phyloP scores from a whole-genome alignment of 1,140 invertebrate genomes.

The Venustaconcha ellipsiformis region DNA sequence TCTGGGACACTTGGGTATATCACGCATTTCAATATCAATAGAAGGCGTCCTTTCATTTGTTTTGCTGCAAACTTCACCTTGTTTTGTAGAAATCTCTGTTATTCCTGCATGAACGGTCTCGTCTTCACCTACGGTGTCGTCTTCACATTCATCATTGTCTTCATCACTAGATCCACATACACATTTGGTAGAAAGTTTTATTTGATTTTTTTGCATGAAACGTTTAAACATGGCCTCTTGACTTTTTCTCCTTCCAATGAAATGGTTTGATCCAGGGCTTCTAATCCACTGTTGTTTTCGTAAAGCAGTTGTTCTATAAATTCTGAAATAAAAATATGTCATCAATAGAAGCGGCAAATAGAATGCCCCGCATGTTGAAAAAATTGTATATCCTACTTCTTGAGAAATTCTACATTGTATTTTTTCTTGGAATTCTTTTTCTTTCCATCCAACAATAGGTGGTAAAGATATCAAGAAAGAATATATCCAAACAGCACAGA shows the following conservation, averaged over 20 bases:
- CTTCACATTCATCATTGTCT: conserved; percentile 9
- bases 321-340: conserved; percentile 67
- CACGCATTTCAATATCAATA: too few relatives aligned
- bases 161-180: not conserved
- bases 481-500: conserved; percentile 90
- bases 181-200: not conserved
- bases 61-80: too few relatives aligned
- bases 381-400: conserved; percentile 67
- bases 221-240: not conserved
- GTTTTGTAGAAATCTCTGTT: too few relatives aligned
- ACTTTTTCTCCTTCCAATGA: conserved; percentile 1
- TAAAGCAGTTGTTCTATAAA: conserved; percentile 65
- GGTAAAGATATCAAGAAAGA: conserved; percentile 93
- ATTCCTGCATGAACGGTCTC: too few relatives aligned
- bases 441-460: conserved; percentile 89
- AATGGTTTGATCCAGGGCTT: conserved; percentile 39
- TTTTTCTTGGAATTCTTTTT: conserved; percentile 9
- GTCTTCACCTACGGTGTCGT: conserved; percentile 2
- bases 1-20: too few relatives aligned
- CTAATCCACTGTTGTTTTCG: conserved; percentile 61
- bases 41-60: too few relatives aligned
- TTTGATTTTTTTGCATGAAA: not conserved
- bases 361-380: conserved; percentile 68
- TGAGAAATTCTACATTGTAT: conserved; percentile 55
- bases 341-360: conserved; percentile 69